Conservation (phyloP, 2,113 vertebrate genomes). For the Pyrgilauda ruficollis region DNA sequence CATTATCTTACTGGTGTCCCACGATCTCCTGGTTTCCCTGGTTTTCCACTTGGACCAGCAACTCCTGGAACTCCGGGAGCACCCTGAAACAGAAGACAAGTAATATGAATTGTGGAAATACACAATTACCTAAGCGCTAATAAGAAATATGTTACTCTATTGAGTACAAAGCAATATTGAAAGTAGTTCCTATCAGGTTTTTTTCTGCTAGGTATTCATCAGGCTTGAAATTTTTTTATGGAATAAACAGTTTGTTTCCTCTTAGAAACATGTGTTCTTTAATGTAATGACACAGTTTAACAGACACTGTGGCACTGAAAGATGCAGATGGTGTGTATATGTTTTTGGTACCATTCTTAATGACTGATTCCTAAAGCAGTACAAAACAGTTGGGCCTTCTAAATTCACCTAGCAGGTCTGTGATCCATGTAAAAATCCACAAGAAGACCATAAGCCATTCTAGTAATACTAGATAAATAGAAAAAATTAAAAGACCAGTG, state of each 20-base stretch:
- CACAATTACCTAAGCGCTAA: background rate
- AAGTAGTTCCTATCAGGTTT: background rate
- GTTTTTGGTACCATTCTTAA: background rate
- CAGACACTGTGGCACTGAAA: background rate
- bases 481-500: background rate
- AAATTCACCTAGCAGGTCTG: background rate
- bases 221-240: background rate
- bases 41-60: constrained; percentile 83
- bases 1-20: constrained; percentile 83
- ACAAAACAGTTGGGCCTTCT: background rate
- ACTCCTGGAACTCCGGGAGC: constrained; percentile 87
- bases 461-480: background rate
- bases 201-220: background rate
- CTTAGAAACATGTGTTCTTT: background rate
- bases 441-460: background rate
- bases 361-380: background rate
- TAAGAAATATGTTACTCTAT: background rate
- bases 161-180: background rate
- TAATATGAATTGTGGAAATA: background rate
- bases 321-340: background rate
- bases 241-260: background rate
- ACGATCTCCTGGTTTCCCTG: constrained; percentile 87
- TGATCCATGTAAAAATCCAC: background rate
- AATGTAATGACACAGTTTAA: background rate
- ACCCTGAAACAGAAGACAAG: constrained; percentile 76